phyloP scores from a whole-genome alignment of 2,113 vertebrate genomes.

The Rhinogobius similis region DNA sequence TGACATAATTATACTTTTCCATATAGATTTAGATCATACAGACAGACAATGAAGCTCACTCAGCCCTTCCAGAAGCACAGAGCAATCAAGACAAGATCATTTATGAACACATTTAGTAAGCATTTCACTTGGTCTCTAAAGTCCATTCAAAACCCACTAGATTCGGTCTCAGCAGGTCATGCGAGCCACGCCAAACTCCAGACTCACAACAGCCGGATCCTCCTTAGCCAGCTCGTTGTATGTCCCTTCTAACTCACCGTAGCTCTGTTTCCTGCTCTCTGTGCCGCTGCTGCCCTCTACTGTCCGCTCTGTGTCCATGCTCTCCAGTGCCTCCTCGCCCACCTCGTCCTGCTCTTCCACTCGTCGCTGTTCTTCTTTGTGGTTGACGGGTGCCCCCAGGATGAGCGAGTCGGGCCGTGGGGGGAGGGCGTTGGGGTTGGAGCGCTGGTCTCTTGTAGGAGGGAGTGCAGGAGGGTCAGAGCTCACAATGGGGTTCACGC shows the following conservation, averaged over 20 bases:
- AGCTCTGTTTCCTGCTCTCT: constrained; percentile 92
- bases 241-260: constrained; percentile 81
- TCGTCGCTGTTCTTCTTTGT: constrained; percentile 83
- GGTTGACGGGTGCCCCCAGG: constrained; percentile 79
- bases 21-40: constrained; percentile 65
- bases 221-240: constrained; percentile 80
- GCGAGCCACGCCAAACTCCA: constrained; percentile 93
- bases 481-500: constrained; percentile 62
- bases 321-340: constrained; percentile 74
- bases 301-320: constrained; percentile 81
- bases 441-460: constrained; percentile 71
- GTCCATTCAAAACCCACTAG: constrained; percentile 33
- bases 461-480: constrained; percentile 57
- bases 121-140: constrained; percentile 16
- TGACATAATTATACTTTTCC: constrained; percentile 62
- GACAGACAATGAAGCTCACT: constrained; percentile 47
- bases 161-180: constrained; percentile 88
- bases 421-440: constrained; percentile 56
- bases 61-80: constrained; percentile 37
- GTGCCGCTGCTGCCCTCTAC: constrained; percentile 92
- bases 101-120: constrained; percentile 30
- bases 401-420: constrained; percentile 74
- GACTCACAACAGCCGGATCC: constrained; percentile 88
- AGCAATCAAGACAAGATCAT: constrained; percentile 37
- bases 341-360: constrained; percentile 78